Percentiles rank a stretch among this genome's conserved stretches.
phyloP scores from a whole-genome alignment of 2,113 vertebrate genomes.

The Psittacara wagleri region DNA sequence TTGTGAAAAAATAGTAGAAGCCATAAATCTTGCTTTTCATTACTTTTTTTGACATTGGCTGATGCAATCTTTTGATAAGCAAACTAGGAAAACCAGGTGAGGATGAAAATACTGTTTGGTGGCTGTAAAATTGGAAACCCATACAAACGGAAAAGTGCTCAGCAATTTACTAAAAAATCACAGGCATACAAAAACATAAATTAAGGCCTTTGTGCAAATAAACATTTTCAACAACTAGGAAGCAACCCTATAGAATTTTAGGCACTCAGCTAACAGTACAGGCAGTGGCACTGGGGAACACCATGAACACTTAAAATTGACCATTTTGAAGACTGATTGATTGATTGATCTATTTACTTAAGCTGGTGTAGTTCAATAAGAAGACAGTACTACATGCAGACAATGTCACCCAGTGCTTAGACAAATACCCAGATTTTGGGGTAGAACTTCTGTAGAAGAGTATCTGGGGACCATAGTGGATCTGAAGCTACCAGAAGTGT shows the following conservation, averaged over 20 bases:
- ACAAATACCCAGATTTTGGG: background rate
- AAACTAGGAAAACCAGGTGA: background rate
- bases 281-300: background rate
- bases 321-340: background rate
- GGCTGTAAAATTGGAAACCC: background rate
- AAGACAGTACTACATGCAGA: background rate
- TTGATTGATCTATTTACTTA: background rate
- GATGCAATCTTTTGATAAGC: background rate
- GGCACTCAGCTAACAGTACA: background rate
- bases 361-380: background rate
- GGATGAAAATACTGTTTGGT: background rate
- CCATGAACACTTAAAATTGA: background rate
- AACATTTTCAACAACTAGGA: background rate
- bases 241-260: background rate
- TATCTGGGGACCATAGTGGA: background rate
- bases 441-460: background rate
- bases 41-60: background rate
- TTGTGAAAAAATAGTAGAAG: background rate
- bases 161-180: background rate
- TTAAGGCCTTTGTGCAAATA: background rate
- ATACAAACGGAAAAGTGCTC: background rate
- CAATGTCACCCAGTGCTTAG: background rate
- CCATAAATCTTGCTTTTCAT: background rate
- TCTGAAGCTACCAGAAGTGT: background rate
- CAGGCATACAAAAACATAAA: background rate